Base-by-base conservation (phyloP, 2,888 invertebrate genomes). In the Aleiodes alternator region DNA sequence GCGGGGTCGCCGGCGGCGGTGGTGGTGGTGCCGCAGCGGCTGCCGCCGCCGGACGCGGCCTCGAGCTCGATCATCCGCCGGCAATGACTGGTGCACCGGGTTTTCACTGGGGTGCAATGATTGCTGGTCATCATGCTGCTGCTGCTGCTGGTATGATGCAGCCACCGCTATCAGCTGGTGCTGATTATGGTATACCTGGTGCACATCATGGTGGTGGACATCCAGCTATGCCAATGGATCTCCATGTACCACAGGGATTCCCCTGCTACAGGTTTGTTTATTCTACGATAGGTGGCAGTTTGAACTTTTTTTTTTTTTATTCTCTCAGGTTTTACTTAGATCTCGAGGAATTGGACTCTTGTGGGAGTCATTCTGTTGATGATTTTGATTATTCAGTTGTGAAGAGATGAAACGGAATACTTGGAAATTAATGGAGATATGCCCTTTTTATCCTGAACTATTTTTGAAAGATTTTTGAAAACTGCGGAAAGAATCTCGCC, bases 231-330 rank as follows among this genome's bases (percentile, higher is more conserved):
- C 96, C 96, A 71, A 96, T 97, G 96, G 97, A 97, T 90, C 92
- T 97, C 84, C 97, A 97, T 90, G 96, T 97, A 90, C 95, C 96
- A 69, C 97, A 96, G 90, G 96, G 95, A 84, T 96, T 96, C 90
- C 96, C 96, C 76, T 97, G 96, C 91, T 97, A 97, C 91, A 94
- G 96, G 96, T 96, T 87, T 92, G 93, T 91, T 50, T 7, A 68
- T 68, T 51, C 51, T 68, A 0, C 50, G 11, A 29, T 9, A 51
- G 64, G 64, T 64, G 64, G 64, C 43, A 23, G 64, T 55, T 14
- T 11, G 16, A 23, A 5, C 12, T 7, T 5, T 9, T 59, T 59
- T 23, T 29, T 29, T 23, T 1, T 4, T 23, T 1, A 1, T 23
- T 23, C 23, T 23, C 57, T 23, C 11, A 12, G 16, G 57, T 57